Percentiles rank a stretch among this genome's conserved stretches.
These are phyloP conservation scores for Hetaerina titia DNA, from an alignment of 2,888 invertebrate species.

Conservation along the genomic window DNA sequence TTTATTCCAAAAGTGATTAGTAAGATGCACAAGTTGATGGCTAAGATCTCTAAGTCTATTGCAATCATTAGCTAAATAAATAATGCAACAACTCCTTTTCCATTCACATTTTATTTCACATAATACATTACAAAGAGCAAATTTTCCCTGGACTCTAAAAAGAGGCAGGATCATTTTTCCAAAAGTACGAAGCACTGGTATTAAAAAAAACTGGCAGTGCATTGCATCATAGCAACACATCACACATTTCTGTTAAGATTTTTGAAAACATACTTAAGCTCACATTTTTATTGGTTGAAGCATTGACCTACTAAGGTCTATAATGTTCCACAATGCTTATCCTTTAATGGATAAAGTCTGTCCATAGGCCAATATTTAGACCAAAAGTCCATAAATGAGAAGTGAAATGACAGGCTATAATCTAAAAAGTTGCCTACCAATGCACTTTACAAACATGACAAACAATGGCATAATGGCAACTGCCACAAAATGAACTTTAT, in stretches of 20 bases:
- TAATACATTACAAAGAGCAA: conserved; percentile 61
- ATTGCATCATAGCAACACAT: conserved; percentile 60
- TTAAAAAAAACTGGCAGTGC: conserved; percentile 59
- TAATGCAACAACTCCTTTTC: neutral
- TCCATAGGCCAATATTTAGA: conserved; percentile 43
- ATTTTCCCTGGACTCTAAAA: conserved; percentile 38
- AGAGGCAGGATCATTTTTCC: conserved; percentile 59
- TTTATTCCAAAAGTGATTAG: no score
- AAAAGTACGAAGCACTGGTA: conserved; percentile 54
- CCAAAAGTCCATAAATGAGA: conserved; percentile 23
- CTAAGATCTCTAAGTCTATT: no score
- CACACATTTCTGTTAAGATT: conserved; percentile 46
- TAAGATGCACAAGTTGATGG: no score
- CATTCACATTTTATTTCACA: conserved; percentile 45
- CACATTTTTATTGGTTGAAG: conserved; percentile 60
- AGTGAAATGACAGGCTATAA: conserved; percentile 24
- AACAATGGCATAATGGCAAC: conserved; percentile 42
- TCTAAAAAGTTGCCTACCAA: neutral
- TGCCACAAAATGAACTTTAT: neutral
- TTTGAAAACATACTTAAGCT: conserved; percentile 58
- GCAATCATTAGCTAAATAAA: neutral
- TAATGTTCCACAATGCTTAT: conserved; percentile 38
- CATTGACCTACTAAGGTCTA: conserved; percentile 53
- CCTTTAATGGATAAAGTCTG: conserved; percentile 30
- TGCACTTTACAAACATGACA: conserved; percentile 33